Evolutionary conservation across 2,888 invertebrate genomes (phyloP).

Genomic region (Troglohyphantes excavatus): DNA sequence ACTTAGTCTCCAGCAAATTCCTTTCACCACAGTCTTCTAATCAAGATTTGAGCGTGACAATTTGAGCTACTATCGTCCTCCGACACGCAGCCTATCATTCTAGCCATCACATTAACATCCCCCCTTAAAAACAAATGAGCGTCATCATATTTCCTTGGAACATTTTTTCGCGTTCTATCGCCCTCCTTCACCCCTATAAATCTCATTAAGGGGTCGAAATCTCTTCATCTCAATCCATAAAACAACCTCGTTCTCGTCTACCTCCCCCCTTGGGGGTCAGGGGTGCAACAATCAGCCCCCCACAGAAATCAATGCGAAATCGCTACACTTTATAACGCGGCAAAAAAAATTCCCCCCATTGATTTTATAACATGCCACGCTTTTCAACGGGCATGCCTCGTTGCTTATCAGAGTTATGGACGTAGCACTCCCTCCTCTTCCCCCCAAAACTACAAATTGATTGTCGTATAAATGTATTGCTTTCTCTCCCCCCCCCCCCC

Average conservation of each 20-base stretch:
- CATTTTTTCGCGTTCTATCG: background rate
- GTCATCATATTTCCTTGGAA: slow-evolving; percentile 3
- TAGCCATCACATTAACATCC: background rate
- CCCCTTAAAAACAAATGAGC: slow-evolving; percentile 7
- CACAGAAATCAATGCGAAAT: slow-evolving; percentile 65
- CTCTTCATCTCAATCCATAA: slow-evolving; percentile 66
- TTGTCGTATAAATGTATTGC: slow-evolving; percentile 60
- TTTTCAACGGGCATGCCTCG: slow-evolving; percentile 64
- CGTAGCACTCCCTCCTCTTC: slow-evolving; percentile 2
- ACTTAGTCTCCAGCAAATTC: no score
- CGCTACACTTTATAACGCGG: slow-evolving; percentile 58
- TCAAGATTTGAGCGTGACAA: background rate
- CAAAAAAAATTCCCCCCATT: slow-evolving; percentile 60
- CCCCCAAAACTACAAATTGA: slow-evolving; percentile 55
- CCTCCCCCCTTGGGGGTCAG: slow-evolving; percentile 42
- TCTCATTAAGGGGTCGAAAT: slow-evolving; percentile 50
- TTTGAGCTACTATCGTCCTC: slow-evolving; percentile 2
- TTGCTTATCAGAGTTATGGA: slow-evolving; percentile 65
- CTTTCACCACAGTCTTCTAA: background rate
- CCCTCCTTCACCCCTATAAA: slow-evolving; percentile 31
- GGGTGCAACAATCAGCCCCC: slow-evolving; percentile 55
- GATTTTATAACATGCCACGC: slow-evolving; percentile 70
- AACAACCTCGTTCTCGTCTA: slow-evolving; percentile 17
- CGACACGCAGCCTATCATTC: background rate
- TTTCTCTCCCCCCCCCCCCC: slow-evolving; percentile 7